phyloP scores from a whole-genome alignment of 1,140 invertebrate species.

The Araneus ventricosus region DNA sequence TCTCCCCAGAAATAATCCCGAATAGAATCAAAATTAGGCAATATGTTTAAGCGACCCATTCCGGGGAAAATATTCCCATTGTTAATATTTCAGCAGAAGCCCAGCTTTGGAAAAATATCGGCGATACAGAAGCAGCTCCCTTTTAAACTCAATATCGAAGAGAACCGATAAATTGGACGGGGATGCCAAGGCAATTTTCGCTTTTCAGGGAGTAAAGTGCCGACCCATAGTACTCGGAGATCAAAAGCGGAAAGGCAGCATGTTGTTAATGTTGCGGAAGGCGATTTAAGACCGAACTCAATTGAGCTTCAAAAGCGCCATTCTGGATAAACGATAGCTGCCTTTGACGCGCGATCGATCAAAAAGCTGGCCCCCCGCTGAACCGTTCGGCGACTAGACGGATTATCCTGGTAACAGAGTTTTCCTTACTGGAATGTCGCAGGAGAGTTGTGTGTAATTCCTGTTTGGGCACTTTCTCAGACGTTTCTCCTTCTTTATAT shows the following conservation, averaged over 20 bases:
- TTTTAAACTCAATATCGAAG: constrained; percentile 49
- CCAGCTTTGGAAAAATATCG: background rate
- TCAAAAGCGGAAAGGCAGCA: constrained; percentile 52
- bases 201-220: constrained; percentile 58
- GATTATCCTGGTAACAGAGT: constrained; percentile 3
- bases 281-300: constrained; percentile 67
- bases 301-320: constrained; percentile 71
- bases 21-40: background rate
- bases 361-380: background rate
- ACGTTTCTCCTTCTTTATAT: background rate
- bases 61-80: background rate
- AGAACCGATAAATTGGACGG: constrained; percentile 54
- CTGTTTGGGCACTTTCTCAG: background rate
- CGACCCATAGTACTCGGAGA: constrained; percentile 13
- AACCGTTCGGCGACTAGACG: background rate
- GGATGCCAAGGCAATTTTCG: constrained; percentile 58
- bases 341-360: constrained; percentile 65
- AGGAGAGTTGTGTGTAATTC: background rate
- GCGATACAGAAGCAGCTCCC: background rate
- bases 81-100: background rate
- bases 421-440: background rate
- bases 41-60: background rate
- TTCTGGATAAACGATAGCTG: constrained; percentile 66
- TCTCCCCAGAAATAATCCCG: too few species aligned
- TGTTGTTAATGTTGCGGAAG: constrained; percentile 69